Conservation (phyloP, 2,113 vertebrate species). For the Lepus americanus region DNA sequence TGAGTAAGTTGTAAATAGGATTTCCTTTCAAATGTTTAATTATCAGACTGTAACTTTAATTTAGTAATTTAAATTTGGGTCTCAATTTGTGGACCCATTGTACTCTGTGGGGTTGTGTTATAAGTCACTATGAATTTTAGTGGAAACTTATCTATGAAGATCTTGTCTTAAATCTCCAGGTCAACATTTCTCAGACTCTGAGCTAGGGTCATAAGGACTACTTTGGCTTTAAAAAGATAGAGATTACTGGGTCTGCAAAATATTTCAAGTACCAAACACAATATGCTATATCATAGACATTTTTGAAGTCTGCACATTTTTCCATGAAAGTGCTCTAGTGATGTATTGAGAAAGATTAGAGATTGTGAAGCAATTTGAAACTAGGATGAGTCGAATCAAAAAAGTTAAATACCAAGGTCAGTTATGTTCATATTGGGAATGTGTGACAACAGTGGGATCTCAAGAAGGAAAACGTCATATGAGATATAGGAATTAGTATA, state of each 20-base stretch:
- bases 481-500: background rate
- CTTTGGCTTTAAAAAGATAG: background rate
- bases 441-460: background rate
- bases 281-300: background rate
- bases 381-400: background rate
- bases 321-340: background rate
- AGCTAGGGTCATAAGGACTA: background rate
- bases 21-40: background rate
- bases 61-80: background rate
- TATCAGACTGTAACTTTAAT: background rate
- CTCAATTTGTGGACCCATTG: background rate
- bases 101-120: background rate
- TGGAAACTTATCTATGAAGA: background rate
- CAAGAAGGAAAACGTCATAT: background rate
- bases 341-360: background rate
- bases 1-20: background rate
- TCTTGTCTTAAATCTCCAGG: background rate
- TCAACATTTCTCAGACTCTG: background rate
- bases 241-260: background rate
- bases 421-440: background rate
- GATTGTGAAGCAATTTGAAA: background rate
- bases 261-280: background rate
- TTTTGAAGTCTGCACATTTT: background rate
- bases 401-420: background rate
- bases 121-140: background rate